Evolutionary conservation across 2,797 vertebrate species (phyloP), one percentile per base, ranked within the genome.

Genomic region (Melanotaenia parkinsoni): DNA sequence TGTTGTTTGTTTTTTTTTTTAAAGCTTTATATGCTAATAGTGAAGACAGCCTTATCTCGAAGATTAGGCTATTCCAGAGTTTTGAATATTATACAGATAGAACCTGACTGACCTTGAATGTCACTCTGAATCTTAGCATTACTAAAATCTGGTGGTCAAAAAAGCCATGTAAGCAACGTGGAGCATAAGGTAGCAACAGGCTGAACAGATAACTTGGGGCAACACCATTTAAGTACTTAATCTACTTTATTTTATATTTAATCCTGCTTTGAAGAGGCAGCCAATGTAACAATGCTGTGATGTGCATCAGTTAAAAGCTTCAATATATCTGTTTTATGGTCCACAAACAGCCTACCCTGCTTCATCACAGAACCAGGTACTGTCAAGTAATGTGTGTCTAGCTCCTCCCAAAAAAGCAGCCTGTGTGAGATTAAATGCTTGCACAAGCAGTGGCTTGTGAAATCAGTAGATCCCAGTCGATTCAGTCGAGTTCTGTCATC

Each of bases 401-500:
- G 28, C 28, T 28, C 28, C 10, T 11, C 2, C 38, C 38, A 40
- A 40, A 40, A 40, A 68, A 82, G 69, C 74, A 70, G 59, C 64
- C 72, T 63, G 67, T 79, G 80, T 84, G 63, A 67, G 62, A 68
- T 63, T 67, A 73, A 74, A 61, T 72, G 59, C 81, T 67, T 77
- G 22, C 51, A 84, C 73, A 86, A 89, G 91, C 80, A 79, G 83
- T 79, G 82, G 84, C 74, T 79, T 86, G 79, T 90, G 82, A 80
- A 85, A 83, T 87, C 83, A 84, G 83, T 74, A 53, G 67, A 68
- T 64, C 72, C 53, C 65, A 24, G 69, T 74, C 58, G 57, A 47
- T 81, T 72, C 65, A 60, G 68, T 53, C 26, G 4, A 79, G 68
- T 93, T 95, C 94, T 92, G 94, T 93, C 93, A 94, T 91, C 95